Evolutionary conservation across 2,797 vertebrate species (phyloP).

Genomic region (Paramormyrops hopkinsi): DNA sequence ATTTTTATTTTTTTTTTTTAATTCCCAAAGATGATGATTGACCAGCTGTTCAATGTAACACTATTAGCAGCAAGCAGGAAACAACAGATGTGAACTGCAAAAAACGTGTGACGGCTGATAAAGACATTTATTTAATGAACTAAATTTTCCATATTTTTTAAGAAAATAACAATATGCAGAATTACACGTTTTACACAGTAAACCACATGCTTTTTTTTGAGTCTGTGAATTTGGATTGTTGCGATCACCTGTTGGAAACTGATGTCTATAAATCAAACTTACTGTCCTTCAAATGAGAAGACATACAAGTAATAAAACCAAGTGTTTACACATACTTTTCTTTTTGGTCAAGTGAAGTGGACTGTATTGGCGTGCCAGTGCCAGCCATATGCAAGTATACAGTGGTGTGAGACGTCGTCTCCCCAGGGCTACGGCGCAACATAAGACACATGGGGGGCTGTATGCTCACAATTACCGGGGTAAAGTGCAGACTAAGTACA

Average conservation of each 20-base stretch:
- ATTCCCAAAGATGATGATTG: slow-evolving; percentile 18
- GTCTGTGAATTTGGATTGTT: neutral
- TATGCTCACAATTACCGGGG: neutral
- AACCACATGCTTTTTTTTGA: neutral
- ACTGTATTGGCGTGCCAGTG: neutral
- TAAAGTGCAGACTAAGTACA: neutral
- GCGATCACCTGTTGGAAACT: neutral
- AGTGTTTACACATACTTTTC: neutral
- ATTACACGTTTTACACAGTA: neutral
- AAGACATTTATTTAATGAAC: neutral
- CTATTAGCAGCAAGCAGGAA: neutral
- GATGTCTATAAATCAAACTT: neutral
- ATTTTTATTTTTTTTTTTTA: neutral
- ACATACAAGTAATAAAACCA: neutral
- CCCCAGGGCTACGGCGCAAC: neutral
- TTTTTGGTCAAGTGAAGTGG: neutral
- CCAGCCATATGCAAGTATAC: neutral
- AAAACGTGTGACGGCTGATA: neutral
- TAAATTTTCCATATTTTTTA: neutral
- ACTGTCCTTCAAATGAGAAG: too few species aligned
- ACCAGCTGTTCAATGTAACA: slow-evolving; percentile 16
- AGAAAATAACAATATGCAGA: neutral
- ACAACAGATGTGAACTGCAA: slow-evolving; percentile 16
- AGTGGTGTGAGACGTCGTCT: neutral
- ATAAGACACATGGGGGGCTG: neutral